Conservation (phyloP, 2,888 invertebrate genomes). For the Xylocampa areola region DNA sequence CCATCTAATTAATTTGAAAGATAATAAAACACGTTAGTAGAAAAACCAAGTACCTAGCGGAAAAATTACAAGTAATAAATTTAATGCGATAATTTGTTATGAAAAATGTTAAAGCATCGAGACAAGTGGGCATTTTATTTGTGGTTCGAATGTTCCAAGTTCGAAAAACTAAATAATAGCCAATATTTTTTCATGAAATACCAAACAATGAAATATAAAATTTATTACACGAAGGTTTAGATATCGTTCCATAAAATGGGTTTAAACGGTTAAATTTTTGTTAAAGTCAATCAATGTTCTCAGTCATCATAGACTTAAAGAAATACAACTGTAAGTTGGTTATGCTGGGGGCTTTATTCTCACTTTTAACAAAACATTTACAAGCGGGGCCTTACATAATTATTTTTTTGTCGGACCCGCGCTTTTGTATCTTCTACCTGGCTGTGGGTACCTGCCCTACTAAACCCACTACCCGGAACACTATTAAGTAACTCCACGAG, state of each 20-base stretch:
- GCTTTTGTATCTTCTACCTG: constrained; percentile 80
- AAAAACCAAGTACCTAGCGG: constrained; percentile 55
- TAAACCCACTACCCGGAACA: constrained; percentile 84
- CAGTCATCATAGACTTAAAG: no score
- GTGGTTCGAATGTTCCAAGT: constrained; percentile 47
- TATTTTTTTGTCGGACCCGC: constrained; percentile 70
- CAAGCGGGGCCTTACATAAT: constrained; percentile 67
- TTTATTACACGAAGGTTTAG: no score
- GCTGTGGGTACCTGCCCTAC: constrained; percentile 78
- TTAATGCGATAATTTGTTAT: constrained; percentile 59
- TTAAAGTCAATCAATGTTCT: no score
- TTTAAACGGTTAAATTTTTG: no score
- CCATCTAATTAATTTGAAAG: constrained; percentile 60
- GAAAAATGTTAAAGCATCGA: constrained; percentile 46
- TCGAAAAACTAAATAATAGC: no score
- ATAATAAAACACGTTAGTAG: constrained; percentile 56
- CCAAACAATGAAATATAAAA: no score
- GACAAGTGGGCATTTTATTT: constrained; percentile 35
- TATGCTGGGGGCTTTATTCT: constrained; percentile 62
- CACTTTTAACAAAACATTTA: constrained; percentile 70
- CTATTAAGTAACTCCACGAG: constrained; percentile 82
- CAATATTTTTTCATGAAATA: no score
- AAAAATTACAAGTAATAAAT: constrained; percentile 62
- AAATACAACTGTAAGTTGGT: no score
- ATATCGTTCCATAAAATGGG: no score